Evolutionary conservation across 2,113 vertebrate genomes (phyloP).

Genomic region (Heterotilapia buettikoferi): DNA sequence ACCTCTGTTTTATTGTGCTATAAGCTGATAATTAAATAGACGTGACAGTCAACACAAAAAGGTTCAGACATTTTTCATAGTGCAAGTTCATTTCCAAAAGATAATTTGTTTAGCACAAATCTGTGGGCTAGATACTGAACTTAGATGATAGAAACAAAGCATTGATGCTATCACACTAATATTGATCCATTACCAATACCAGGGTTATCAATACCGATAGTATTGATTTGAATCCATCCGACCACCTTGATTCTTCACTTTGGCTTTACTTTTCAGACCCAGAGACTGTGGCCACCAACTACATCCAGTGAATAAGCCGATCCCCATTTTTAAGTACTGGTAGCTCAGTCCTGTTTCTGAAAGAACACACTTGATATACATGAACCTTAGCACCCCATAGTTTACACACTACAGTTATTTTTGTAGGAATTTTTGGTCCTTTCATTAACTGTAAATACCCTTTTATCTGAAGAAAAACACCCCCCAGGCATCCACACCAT

Average conservation of each 20-base stretch:
- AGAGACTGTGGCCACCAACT: neutral
- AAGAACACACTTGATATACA: neutral
- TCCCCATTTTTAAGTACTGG: neutral
- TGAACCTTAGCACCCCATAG: neutral
- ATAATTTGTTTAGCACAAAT: neutral
- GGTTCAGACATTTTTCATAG: rapidly evolving
- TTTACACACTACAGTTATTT: neutral
- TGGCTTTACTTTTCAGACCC: neutral
- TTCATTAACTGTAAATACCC: neutral
- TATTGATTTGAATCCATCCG: neutral
- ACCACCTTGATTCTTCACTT: neutral
- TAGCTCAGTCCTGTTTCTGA: neutral
- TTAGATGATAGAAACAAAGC: neutral
- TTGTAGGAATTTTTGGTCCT: neutral
- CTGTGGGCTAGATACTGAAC: neutral
- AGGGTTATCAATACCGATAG: neutral
- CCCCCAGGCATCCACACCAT: neutral
- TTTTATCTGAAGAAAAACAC: neutral
- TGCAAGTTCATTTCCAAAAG: neutral
- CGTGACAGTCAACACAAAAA: rapidly evolving
- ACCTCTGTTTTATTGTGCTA: neutral
- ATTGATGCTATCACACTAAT: rapidly evolving
- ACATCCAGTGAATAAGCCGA: neutral
- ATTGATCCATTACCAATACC: neutral
- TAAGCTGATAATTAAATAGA: neutral